Evolutionary conservation across 2,113 vertebrate genomes (phyloP), one percentile per base, ranked within the genome.

Genomic region (Chitala chitala): DNA sequence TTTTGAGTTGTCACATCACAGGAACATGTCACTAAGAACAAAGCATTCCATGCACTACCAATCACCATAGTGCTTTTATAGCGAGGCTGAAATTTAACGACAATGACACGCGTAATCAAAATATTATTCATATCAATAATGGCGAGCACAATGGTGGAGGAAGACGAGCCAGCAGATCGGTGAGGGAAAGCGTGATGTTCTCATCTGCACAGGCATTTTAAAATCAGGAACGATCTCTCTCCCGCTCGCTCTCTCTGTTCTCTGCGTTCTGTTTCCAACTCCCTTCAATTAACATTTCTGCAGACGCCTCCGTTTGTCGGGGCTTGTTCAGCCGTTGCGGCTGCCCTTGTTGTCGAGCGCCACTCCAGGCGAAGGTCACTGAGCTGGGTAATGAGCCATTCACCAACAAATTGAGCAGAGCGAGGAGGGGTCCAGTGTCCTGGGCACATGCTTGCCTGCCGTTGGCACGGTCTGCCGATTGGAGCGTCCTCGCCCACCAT

Each of bases 351-450:
- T 59, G 29, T 38, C 31, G n/a, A 55, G 22, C 36, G 17, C 31
- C 46, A 65, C 51, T 42, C 4, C 10, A 29, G 8, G 38, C 55
- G 22, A 33, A 73, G 50, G 24, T 56, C 24, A n/a, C n/a, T n/a
- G 36, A 31, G 36, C 33, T 66, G 26, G 71, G 71, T 72, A 56
- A 56, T 70, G 59, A 51, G 50, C 72, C 31, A 51, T 68, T 79
- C 71, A 55, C 26, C 31, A 68, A 66, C 63, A 73, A 73, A 76
- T 61, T 51, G n/a, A 26, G 54, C 50, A 9, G 4, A 29, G 6
- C 40, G 15, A 29, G 42, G 9, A 59, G 56, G n/a, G n/a, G n/a
- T n/a, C n/a, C n/a, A n/a, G n/a, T n/a, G n/a, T n/a, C n/a, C n/a
- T n/a, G n/a, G n/a, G n/a, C n/a, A n/a, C n/a, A n/a, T n/a, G n/a